Evolutionary conservation across 2,113 vertebrate genomes (phyloP), one percentile per base, ranked within the genome.

Genomic region (Tupaia chinensis): DNA sequence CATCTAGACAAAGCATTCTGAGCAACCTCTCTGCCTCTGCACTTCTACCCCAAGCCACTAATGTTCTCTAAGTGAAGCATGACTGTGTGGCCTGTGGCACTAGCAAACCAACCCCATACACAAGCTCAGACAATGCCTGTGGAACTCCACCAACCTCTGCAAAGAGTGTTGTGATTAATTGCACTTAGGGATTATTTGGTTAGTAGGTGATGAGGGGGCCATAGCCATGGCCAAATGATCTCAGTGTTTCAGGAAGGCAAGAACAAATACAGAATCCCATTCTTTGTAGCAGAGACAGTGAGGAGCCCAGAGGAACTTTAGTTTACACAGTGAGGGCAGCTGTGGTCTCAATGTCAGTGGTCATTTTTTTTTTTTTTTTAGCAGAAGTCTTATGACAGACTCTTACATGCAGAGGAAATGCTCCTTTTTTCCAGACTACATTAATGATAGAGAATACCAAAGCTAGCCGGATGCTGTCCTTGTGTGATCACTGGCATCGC

Each of bases 41-140:
- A 9, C 1, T 0, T 29, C 58, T 11, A 27, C 3, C 1, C 6
- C 7, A 25, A 34, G 29, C 44, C 25, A 13, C 17, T 9, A 22
- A 20, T 16, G 9, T 74, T 76, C 44, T 58, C 13, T 25, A 74
- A 74, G 58, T 80, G 22, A 94, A 74, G 44, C 5, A 23, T 9
- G 81, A 44, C 2, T 12, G 20, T 88, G 77, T n/a, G 27, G 20
- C 20, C 22, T 14, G n/a, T 66, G 44, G 60, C 19, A 29, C 6
- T 17, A 93, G 86, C 66, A 93, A 68, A 25, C 7, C 23, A 7
- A 86, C 2, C 14, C 34, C 32, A n/a, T 9, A 54, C 3, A 44
- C 5, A 20, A 9, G 10, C 7, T 7, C 13, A 82, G 77, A 94
- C 53, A 56, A 44, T 53, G 68, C 66, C 69, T 4, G 20, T n/a